Percentiles rank a stretch among this genome's conserved stretches.
Conservation (phyloP, 2,888 invertebrate genomes). For the Gibbula magus region DNA sequence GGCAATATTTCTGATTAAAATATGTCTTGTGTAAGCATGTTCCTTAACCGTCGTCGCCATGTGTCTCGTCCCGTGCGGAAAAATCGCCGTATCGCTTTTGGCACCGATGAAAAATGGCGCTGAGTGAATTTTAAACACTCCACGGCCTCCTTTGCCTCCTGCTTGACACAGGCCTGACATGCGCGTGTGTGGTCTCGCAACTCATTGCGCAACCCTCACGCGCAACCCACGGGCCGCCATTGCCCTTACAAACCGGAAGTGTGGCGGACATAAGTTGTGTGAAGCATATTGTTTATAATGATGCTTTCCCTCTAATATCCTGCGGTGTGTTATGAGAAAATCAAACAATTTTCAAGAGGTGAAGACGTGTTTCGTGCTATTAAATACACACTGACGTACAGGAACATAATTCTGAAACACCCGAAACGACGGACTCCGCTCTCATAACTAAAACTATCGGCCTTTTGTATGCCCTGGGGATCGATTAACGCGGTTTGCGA, state of each 20-base stretch:
- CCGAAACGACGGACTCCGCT: not conserved
- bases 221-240: constrained; percentile 14
- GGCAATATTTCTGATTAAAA: not conserved
- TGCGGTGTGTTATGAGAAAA: constrained; percentile 11
- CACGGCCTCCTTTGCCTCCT: not conserved
- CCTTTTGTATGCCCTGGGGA: not conserved
- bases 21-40: not conserved
- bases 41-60: not conserved
- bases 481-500: not conserved
- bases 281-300: constrained; percentile 21
- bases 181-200: constrained; percentile 13
- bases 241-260: constrained; percentile 21
- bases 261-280: constrained; percentile 7
- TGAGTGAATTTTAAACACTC: constrained; percentile 25
- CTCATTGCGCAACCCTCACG: constrained; percentile 12
- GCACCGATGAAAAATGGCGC: constrained; percentile 18
- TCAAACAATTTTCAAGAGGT: constrained; percentile 19
- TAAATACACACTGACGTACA: not conserved
- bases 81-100: constrained; percentile 11
- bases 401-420: not conserved
- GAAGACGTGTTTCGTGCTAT: not conserved
- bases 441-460: not conserved
- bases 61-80: not conserved
- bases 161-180: not conserved
- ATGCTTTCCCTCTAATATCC: constrained; percentile 20